Base-by-base conservation (phyloP, 2,888 invertebrate genomes). In the Lathronympha strigana region DNA sequence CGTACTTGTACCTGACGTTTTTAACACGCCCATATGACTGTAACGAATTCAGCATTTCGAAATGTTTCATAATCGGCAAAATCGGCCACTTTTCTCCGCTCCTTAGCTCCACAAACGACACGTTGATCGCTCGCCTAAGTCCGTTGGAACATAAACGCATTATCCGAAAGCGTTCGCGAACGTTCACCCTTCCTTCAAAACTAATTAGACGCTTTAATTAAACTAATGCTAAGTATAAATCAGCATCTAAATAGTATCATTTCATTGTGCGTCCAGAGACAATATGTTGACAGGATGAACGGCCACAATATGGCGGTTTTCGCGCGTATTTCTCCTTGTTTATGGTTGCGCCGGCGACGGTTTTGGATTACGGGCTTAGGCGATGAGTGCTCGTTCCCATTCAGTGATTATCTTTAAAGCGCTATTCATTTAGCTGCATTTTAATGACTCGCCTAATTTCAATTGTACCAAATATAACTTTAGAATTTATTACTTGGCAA, bases 281-380 rank as follows among this genome's bases (percentile, higher is more conserved):
- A 89, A 88, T 88, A 88, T 87, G 91, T 87, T 90, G 92, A 92
- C 90, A 91, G 89, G 82, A 88, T 88, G 88, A 90, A 89, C 84
- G 88, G 80, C 82, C 85, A 82, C 88, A 87, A 79, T 79, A 87
- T 87, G 90, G 90, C 77, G 80, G 83, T 82, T 86, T 87, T 87
- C 86, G 84, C 86, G 87, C 88, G 88, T 88, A 89, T 88, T 83
- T 87, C 78, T 76, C 68, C 79, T 85, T 87, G 88, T 90, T 90
- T 90, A 90, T 88, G 82, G 84, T 62, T 81, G 86, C 87, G 85
- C 86, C 75, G 71, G 83, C 87, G 88, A 87, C 84, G 83, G 82
- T 87, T 88, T 86, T 86, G 89, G 89, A 86, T 87, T 86, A 84
- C 83, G 73, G 84, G 80, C 88, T 89, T 88, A 88, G 88, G 87